Conservation (phyloP, 2,797 vertebrate species). For the Phoxinus dragarum region DNA sequence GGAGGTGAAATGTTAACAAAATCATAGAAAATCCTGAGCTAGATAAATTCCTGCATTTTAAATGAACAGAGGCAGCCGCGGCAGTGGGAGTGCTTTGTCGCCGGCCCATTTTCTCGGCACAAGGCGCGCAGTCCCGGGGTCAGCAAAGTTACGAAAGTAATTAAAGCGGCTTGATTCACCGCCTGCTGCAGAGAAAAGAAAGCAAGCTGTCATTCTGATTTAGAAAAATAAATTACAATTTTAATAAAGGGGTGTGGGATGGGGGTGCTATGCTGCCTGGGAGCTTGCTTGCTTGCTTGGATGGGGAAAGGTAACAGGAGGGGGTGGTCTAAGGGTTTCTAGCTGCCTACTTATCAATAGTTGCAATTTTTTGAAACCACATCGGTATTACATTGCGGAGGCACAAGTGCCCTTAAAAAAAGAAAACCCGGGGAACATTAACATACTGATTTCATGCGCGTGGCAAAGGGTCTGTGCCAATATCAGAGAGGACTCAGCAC, state of each 20-base stretch:
- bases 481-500: slow-evolving; percentile 99
- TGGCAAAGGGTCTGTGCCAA: slow-evolving; percentile 99
- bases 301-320: slow-evolving; percentile 50
- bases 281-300: slow-evolving; percentile 70
- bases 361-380: slow-evolving; percentile 94
- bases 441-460: slow-evolving; percentile 99
- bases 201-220: slow-evolving; percentile 98
- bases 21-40: slow-evolving; percentile 78
- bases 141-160: slow-evolving; percentile 97
- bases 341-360: slow-evolving; percentile 96
- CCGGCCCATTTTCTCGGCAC: slow-evolving; percentile 77
- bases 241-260: slow-evolving; percentile 88
- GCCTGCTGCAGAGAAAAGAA: slow-evolving; percentile 99
- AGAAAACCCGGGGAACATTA: slow-evolving; percentile 94
- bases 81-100: slow-evolving; percentile 78
- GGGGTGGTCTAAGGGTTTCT: slow-evolving; percentile 75
- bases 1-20: slow-evolving; percentile 83
- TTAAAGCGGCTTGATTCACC: slow-evolving; percentile 92
- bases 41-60: slow-evolving; percentile 79
- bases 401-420: slow-evolving; percentile 99
- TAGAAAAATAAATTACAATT: slow-evolving; percentile 99
- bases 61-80: slow-evolving; percentile 72
- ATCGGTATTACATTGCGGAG: slow-evolving; percentile 96
- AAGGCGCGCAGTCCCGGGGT: slow-evolving; percentile 79
- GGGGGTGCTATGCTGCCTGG: slow-evolving; percentile 71